A percentile compares a stretch with the other conserved stretches of the same genome.
phyloP scores from a whole-genome alignment of 2,113 vertebrate genomes.

The Phainopepla nitens region DNA sequence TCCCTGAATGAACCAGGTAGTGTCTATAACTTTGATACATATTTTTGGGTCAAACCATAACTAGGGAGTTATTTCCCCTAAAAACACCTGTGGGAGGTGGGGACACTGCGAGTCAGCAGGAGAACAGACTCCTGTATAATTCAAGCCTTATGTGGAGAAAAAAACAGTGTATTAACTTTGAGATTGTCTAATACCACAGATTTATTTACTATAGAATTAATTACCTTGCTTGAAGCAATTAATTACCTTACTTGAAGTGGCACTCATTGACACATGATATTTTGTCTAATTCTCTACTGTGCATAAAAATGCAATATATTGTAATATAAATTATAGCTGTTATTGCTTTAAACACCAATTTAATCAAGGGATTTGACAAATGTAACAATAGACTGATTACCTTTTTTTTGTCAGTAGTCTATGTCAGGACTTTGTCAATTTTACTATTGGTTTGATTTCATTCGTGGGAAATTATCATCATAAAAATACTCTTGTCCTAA shows the following conservation, averaged over 20 bases:
- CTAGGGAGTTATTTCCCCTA: neutral
- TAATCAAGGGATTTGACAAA: neutral
- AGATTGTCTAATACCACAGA: neutral
- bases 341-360: neutral
- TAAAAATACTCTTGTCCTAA: neutral
- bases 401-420: neutral
- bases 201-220: neutral
- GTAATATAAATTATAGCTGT: neutral
- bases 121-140: neutral
- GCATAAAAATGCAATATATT: neutral
- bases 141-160: neutral
- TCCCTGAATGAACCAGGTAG: fast-evolving
- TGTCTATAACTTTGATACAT: neutral
- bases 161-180: neutral
- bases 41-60: neutral
- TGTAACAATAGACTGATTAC: neutral
- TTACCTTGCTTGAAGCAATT: neutral
- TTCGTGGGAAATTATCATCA: neutral
- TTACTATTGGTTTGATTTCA: neutral
- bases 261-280: neutral
- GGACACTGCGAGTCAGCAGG: neutral
- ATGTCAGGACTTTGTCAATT: neutral
- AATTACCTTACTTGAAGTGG: neutral
- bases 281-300: neutral
- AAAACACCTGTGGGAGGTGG: neutral